Evolutionary conservation across 2,888 invertebrate species (phyloP).

Genomic region (Crepidodera aurea): DNA sequence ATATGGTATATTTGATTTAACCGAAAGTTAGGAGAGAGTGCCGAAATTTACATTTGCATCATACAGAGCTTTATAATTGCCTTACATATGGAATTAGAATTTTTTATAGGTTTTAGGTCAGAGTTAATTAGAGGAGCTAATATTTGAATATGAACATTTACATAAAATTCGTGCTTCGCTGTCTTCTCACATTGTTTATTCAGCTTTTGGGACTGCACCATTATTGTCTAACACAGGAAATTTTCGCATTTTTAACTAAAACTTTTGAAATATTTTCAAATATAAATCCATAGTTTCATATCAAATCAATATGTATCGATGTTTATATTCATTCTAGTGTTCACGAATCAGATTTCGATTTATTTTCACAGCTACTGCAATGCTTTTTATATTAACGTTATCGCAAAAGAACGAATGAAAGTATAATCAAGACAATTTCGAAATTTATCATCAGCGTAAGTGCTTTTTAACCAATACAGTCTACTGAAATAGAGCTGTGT

Average conservation of each 20-base stretch:
- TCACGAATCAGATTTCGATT: too few species aligned
- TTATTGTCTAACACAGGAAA: slow-evolving; percentile 26
- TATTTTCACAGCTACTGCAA: too few species aligned
- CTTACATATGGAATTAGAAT: slow-evolving; percentile 25
- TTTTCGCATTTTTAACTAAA: not conserved
- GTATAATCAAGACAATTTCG: too few species aligned
- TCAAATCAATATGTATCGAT: too few species aligned
- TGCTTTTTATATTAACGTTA: too few species aligned
- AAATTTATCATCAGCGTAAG: too few species aligned
- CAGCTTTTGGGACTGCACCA: slow-evolving; percentile 33
- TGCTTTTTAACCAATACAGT: too few species aligned
- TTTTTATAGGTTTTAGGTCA: slow-evolving; percentile 35
- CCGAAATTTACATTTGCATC: slow-evolving; percentile 14
- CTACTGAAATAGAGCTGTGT: too few species aligned
- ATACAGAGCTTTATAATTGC: slow-evolving; percentile 26
- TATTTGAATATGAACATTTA: slow-evolving; percentile 38
- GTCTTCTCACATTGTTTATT: slow-evolving; percentile 37
- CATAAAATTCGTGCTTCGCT: slow-evolving; percentile 38
- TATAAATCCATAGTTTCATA: too few species aligned
- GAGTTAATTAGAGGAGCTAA: slow-evolving; percentile 40
- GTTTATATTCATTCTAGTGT: too few species aligned
- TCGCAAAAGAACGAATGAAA: too few species aligned
- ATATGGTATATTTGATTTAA: not conserved
- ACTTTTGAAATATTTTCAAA: too few species aligned
- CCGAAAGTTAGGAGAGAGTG: slow-evolving; percentile 1